Evolutionary conservation across 2,888 invertebrate species (phyloP).

Genomic region (Drosophila greeni): DNA sequence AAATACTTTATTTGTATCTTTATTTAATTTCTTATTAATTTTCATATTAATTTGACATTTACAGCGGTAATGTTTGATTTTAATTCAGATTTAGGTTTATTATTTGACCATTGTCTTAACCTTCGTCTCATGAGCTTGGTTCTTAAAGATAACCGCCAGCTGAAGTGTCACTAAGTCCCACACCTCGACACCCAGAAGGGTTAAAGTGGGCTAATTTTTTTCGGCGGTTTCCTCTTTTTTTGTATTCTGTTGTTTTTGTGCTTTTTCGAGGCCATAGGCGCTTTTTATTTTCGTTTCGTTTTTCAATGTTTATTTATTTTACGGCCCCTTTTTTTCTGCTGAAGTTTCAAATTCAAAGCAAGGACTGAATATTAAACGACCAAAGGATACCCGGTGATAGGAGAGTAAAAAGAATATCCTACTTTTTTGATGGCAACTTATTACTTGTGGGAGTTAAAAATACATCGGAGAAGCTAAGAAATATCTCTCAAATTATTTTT

Average conservation of each 20-base stretch:
- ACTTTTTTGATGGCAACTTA: background rate
- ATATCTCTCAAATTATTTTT: background rate
- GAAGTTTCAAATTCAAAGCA: constrained; percentile 23
- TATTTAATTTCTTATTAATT: background rate
- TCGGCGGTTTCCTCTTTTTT: background rate
- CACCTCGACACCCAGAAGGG: constrained; percentile 43
- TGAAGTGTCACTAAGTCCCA: constrained; percentile 38
- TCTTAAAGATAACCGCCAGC: constrained; percentile 17
- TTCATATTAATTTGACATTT: background rate
- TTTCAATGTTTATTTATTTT: constrained; percentile 54
- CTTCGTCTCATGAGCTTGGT: constrained; percentile 3
- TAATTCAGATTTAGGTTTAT: background rate
- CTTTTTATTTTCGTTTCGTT: constrained; percentile 41
- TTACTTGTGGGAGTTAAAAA: background rate
- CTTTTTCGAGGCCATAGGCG: constrained; percentile 17
- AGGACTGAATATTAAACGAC: background rate
- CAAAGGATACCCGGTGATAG: background rate
- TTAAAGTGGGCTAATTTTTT: constrained; percentile 24
- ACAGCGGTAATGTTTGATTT: constrained; percentile 1
- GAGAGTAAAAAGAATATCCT: background rate
- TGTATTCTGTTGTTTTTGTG: background rate
- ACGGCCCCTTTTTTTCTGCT: constrained; percentile 42
- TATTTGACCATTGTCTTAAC: background rate
- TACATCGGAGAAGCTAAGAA: no score
- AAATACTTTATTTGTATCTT: background rate